Evolutionary conservation across 37 sponge, comb jelly and placozoan species (phyloP), one percentile per base, ranked within the genome.

Genomic region (Halisarca cf. caerulea): DNA sequence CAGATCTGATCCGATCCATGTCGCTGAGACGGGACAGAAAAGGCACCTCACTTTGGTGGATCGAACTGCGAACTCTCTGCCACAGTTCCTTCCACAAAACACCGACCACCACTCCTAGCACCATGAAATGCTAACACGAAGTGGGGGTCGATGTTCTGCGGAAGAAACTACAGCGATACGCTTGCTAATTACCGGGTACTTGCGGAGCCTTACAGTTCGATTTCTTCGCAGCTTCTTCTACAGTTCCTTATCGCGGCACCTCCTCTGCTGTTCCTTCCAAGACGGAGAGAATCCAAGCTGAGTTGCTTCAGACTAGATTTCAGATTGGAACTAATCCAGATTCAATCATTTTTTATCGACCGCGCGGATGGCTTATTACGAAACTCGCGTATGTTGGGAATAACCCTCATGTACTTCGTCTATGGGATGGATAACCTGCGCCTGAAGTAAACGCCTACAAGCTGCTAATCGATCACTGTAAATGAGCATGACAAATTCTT

Each of bases 31-130:
- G n/a, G n/a, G n/a, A n/a, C n/a, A n/a, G n/a, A n/a, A n/a, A n/a
- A n/a, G n/a, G n/a, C n/a, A n/a, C n/a, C n/a, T n/a, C n/a, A n/a
- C n/a, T n/a, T n/a, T n/a, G n/a, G n/a, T n/a, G n/a, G n/a, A n/a
- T n/a, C 6, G 11, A 47, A 8, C 69, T 34, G 24, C 20, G 69
- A 6, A n/a, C 77, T 42, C 1, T 44, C 77, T 74, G 14, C 45
- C n/a, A 33, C 36, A 9, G 45, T 7, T 43, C 24, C 77, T 5
- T 74, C 77, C 77, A 43, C 77, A 74, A 74, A 74, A 74, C 77
- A 74, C 77, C 45, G 77, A 74, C 77, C 77, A 74, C 77, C 77
- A 74, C 77, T 74, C 11, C 77, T 39, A 43, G 45, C 45, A 74
- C n/a, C 23, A 14, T 11, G 6, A 2, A 23, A 44, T 37, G 45